Base-by-base conservation (phyloP, 2,888 invertebrate genomes). In the Anagyrus pseudococci region DNA sequence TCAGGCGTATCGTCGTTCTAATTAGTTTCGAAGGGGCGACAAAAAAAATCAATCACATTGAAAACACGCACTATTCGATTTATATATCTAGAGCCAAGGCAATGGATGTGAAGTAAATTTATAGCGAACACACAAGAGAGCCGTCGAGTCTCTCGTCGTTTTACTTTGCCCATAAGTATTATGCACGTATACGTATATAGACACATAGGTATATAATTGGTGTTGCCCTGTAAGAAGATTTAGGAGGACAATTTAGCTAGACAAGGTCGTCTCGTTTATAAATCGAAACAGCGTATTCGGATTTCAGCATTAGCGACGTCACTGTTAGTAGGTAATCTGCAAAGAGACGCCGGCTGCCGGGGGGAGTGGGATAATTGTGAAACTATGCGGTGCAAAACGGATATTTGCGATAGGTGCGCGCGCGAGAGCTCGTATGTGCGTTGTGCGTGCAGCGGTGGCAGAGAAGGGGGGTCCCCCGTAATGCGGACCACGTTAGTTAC, bases 321-420 rank as follows among this genome's bases (percentile, higher is more conserved):
- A 23, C 15, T 25, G 1, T 2, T 41, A 46, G 19, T 33, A 40
- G 26, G 41, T 48, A 41, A 25, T 29, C 55, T 17, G 4, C 13
- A 49, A 6, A 54, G 43, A 7, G 29, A n/a, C 29, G 29, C 29
- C 29, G 47, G n/a, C n/a, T n/a, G n/a, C n/a, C 44, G 47, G 19
- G 41, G 15, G 15, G 44, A 25, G 44, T 22, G 54, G 48, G 43
- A 62, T 62, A 72, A 74, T 74, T 73, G 72, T 68, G 71, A 70
- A 73, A 73, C 73, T 73, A 73, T 71, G 73, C 64, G 71, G 62
- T 26, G 43, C 37, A 43, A 44, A 23, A 53, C 49, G n/a, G 22
- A 22, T 37, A 33, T 25, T 17, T 41, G 33, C 33, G n/a, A 37
- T 49, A 15, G 23, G 29, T 48, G 29, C 26, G 10, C 3, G n/a